Conservation (phyloP, 2,888 invertebrate genomes). For the Serrognathus titanus region DNA sequence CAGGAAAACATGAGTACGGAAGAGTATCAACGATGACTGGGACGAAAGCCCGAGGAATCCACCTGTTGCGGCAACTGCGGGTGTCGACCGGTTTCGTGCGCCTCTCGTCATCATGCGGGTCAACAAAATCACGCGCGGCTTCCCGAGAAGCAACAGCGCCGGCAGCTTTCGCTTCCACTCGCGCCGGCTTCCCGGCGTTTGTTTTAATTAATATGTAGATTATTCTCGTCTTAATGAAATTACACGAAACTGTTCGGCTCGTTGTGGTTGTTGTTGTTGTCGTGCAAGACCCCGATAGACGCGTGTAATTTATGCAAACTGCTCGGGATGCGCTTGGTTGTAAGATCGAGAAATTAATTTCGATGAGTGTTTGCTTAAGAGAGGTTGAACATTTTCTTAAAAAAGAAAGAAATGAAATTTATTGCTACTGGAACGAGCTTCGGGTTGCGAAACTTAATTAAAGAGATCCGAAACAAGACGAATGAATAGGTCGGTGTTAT, state of each 20-base stretch:
- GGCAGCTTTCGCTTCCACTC: neutral
- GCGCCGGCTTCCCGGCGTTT: neutral
- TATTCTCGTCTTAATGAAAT: neutral
- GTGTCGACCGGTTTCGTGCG: conserved; percentile 31
- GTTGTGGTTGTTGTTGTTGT: neutral
- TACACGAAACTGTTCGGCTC: neutral
- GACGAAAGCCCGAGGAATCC: conserved; percentile 25
- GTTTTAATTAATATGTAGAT: conserved; percentile 1
- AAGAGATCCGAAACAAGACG: too few species aligned
- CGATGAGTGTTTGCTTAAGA: too few species aligned
- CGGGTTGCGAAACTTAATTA: too few species aligned
- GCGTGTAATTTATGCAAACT: too few species aligned
- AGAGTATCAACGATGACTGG: conserved; percentile 3
- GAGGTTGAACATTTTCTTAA: too few species aligned
- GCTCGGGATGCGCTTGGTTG: too few species aligned
- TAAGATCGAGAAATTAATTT: too few species aligned
- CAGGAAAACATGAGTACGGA: neutral
- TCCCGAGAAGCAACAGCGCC: conserved; percentile 26
- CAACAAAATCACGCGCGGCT: conserved; percentile 37
- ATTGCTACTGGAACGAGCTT: too few species aligned
- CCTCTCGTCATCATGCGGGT: conserved; percentile 25
- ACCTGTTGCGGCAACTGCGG: conserved; percentile 37
- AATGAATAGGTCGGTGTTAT: too few species aligned
- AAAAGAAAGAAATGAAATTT: too few species aligned
- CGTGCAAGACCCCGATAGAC: too few species aligned